Conservation (phyloP, 2,888 invertebrate genomes). For the Oxystoma pomonae region DNA sequence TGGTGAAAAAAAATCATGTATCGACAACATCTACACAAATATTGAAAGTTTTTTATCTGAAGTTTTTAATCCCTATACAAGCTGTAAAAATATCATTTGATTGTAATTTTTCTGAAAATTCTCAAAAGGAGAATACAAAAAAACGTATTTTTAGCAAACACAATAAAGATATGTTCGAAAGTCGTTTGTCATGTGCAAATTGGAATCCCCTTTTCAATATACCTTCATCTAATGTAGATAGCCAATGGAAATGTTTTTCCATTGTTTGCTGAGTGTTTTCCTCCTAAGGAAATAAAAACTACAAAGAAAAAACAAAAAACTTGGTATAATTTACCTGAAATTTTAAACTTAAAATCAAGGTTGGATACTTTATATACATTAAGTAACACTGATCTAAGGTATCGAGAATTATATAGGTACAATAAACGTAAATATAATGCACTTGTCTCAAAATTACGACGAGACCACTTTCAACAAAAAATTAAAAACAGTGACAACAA, state of each 20-base stretch:
- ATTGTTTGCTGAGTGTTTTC: background rate
- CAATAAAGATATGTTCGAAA: background rate
- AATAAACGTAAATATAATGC: background rate
- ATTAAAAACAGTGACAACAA: background rate
- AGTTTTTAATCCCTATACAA: background rate
- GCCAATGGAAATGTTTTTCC: background rate
- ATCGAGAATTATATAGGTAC: background rate
- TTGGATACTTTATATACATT: background rate
- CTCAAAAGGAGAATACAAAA: background rate
- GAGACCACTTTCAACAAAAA: background rate
- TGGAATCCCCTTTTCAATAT: background rate
- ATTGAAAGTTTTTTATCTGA: background rate
- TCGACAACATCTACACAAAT: background rate
- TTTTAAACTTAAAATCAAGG: background rate
- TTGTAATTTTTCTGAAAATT: background rate
- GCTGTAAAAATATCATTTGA: background rate
- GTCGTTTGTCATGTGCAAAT: background rate
- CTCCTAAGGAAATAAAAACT: background rate
- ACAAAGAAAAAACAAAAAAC: background rate
- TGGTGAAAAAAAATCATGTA: background rate
- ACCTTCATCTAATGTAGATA: background rate
- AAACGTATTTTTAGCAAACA: background rate
- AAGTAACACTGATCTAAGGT: background rate
- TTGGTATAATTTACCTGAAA: background rate
- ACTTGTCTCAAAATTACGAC: background rate